These are phyloP conservation scores for Scrobipalpa costella DNA, from an alignment of 2,888 invertebrate species.

Conservation along the genomic window DNA sequence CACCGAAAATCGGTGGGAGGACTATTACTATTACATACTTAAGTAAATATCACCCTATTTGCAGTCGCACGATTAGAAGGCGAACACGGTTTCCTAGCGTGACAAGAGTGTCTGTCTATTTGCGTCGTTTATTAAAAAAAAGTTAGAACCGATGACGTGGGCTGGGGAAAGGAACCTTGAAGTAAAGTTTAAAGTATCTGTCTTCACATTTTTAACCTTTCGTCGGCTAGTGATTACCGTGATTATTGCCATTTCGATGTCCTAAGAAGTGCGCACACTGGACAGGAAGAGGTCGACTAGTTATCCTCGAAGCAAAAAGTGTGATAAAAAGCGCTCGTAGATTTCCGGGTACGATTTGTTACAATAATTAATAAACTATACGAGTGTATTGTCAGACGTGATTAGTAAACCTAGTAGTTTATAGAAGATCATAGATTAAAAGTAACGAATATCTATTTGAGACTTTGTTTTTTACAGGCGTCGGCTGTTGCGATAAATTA, in stretches of 20 bases:
- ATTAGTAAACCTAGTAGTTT: neutral
- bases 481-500: too few species aligned
- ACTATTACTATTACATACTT: too few species aligned
- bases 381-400: conserved; percentile 4
- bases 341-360: conserved; percentile 36
- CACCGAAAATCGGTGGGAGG: too few species aligned
- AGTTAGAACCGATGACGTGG: neutral
- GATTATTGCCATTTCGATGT: conserved; percentile 19
- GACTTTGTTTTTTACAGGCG: neutral
- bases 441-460: neutral
- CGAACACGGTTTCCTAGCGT: too few species aligned
- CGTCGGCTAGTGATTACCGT: neutral
- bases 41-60: too few species aligned
- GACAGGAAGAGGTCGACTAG: conserved; percentile 51
- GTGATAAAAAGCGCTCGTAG: conserved; percentile 42
- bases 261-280: conserved; percentile 32
- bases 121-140: too few species aligned
- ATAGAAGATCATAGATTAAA: neutral
- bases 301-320: conserved; percentile 55
- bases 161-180: conserved; percentile 1
- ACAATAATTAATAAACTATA: conserved; percentile 19
- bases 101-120: too few species aligned
- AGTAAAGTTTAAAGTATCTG: neutral
- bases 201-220: neutral
- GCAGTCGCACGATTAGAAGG: too few species aligned